A percentile compares a stretch with the other conserved stretches of the same genome.
phyloP scores from a whole-genome alignment of 2,797 vertebrate species.

The Phalloptychus januarius region DNA sequence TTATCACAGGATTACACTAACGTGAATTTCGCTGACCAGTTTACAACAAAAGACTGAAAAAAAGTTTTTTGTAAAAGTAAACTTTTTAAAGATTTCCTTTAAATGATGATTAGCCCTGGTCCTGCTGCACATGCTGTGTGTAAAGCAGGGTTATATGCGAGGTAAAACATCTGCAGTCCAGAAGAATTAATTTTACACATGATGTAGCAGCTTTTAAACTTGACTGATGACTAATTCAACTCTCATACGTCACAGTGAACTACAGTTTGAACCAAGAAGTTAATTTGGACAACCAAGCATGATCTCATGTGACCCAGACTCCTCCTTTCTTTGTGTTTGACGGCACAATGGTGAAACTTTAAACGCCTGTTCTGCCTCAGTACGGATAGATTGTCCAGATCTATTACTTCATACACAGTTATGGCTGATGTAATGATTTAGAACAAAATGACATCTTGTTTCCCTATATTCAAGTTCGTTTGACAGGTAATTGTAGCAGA shows the following conservation, averaged over 20 bases:
- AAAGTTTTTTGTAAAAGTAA: not conserved
- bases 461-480: not conserved
- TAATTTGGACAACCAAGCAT: not conserved
- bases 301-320: not conserved
- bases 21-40: not conserved
- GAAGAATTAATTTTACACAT: not conserved
- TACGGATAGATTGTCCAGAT: not conserved
- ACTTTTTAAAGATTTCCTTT: not conserved
- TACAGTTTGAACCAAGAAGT: not conserved
- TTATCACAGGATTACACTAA: not conserved
- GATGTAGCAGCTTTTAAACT: not conserved
- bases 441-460: not conserved
- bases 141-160: not conserved
- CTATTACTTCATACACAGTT: not conserved
- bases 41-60: not conserved
- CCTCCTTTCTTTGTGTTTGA: not conserved
- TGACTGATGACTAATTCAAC: not conserved
- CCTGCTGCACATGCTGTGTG: not conserved
- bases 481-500: conserved; percentile 26
- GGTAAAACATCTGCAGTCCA: not conserved
- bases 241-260: not conserved
- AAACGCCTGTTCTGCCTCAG: not conserved
- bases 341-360: not conserved
- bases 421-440: not conserved
- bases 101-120: not conserved